A percentile compares a stretch with the other conserved stretches of the same genome.
phyloP scores from a whole-genome alignment of 2,888 invertebrate genomes.

The Eupeodes latifasciatus region DNA sequence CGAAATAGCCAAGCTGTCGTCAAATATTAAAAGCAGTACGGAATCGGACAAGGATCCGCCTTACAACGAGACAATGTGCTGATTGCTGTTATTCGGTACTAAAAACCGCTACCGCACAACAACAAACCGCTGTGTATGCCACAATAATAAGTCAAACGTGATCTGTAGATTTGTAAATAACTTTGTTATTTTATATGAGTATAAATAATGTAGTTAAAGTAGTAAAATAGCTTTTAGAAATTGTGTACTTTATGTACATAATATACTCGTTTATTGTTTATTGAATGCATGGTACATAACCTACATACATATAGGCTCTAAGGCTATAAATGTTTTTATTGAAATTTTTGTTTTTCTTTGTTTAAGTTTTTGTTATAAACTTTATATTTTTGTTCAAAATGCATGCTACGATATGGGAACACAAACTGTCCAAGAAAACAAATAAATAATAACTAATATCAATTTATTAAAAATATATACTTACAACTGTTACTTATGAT shows the following conservation, averaged over 20 bases:
- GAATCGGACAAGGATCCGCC: conserved; percentile 84
- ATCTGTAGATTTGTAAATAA: conserved; percentile 73
- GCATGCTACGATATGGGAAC: conserved; percentile 54
- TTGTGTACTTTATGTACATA: background rate
- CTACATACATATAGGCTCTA: no score
- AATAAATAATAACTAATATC: conserved; percentile 29
- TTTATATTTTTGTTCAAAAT: conserved; percentile 10
- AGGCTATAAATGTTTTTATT: conserved; percentile 25
- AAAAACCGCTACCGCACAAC: conserved; percentile 15
- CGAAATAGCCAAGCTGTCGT: conserved; percentile 84
- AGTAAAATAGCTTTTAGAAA: background rate
- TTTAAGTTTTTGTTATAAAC: conserved; percentile 4
- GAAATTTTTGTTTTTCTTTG: conserved; percentile 2
- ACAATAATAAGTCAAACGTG: conserved; percentile 64
- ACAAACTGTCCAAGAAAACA: conserved; percentile 62
- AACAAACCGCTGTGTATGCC: conserved; percentile 64
- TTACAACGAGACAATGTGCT: conserved; percentile 84
- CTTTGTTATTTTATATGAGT: conserved; percentile 40
- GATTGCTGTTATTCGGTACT: conserved; percentile 77
- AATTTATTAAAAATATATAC: conserved; percentile 20
- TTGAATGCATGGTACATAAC: no score
- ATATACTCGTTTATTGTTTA: background rate
- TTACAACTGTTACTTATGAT: conserved; percentile 56
- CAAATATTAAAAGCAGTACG: conserved; percentile 84
- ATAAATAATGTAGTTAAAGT: background rate